Evolutionary conservation across 2,888 invertebrate species (phyloP).

Genomic region (Sesia bembeciformis): DNA sequence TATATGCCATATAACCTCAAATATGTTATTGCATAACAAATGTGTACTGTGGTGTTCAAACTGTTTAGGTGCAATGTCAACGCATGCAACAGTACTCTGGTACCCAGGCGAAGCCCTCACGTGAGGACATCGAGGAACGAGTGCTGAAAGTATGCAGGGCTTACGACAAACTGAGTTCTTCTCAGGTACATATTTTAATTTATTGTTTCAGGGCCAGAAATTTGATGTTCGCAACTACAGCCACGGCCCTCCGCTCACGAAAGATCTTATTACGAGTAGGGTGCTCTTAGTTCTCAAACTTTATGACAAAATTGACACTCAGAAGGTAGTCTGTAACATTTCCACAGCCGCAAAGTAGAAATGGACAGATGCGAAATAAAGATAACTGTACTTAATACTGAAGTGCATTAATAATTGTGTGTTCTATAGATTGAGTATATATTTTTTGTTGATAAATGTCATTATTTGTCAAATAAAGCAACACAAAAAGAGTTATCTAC

Average conservation of each 20-base stretch:
- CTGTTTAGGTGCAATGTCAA: slow-evolving; percentile 58
- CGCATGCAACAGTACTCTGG: slow-evolving; percentile 43
- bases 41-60: slow-evolving; percentile 48
- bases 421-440: too few species aligned
- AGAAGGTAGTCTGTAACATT: slow-evolving; percentile 81
- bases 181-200: slow-evolving; percentile 79
- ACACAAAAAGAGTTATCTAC: too few species aligned
- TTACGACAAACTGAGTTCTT: slow-evolving; percentile 91
- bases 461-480: too few species aligned
- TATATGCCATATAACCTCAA: slow-evolving; percentile 48
- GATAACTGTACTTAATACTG: too few species aligned
- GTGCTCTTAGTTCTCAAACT: slow-evolving; percentile 96
- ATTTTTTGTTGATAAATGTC: too few species aligned
- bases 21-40: slow-evolving; percentile 66
- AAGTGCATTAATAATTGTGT: too few species aligned
- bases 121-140: slow-evolving; percentile 82
- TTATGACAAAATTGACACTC: slow-evolving; percentile 96
- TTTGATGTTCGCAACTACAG: slow-evolving; percentile 83
- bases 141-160: slow-evolving; percentile 90
- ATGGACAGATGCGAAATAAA: too few species aligned
- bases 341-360: neutral
- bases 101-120: slow-evolving; percentile 66
- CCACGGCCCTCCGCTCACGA: slow-evolving; percentile 82
- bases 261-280: slow-evolving; percentile 89
- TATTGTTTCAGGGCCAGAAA: slow-evolving; percentile 77